Conservation (phyloP, 2,797 vertebrate genomes). For the Diplodus sargus region DNA sequence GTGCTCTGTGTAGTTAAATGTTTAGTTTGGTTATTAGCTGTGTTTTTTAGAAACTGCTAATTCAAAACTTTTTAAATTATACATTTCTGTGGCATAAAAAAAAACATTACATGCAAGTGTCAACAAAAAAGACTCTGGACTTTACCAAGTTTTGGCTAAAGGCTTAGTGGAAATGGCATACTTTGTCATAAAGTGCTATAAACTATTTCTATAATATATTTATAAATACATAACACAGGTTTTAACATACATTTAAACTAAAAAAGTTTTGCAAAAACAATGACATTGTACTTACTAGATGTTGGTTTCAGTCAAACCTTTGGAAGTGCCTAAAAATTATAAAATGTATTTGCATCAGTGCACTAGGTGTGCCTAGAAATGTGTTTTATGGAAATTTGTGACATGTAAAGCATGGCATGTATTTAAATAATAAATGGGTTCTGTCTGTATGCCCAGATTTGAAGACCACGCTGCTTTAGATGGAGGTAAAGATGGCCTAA, state of each 20-base stretch:
- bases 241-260: not conserved
- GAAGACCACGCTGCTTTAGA: constrained; percentile 92
- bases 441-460: constrained; percentile 82
- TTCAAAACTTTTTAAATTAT: not conserved
- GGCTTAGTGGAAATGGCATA: not conserved
- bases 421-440: not conserved
- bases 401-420: not conserved
- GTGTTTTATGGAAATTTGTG: not conserved
- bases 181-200: constrained; percentile 9
- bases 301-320: not conserved
- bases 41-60: not conserved
- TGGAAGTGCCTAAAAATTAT: not conserved
- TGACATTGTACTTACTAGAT: not conserved
- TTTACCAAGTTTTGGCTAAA: not conserved
- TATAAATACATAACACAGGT: not conserved
- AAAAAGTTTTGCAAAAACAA: not conserved
- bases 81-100: not conserved
- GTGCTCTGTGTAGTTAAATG: not conserved
- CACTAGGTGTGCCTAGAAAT: not conserved
- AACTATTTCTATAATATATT: not conserved
- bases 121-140: not conserved
- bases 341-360: not conserved
- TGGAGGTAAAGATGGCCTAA: constrained; percentile 91
- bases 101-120: not conserved
- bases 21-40: not conserved